Evolutionary conservation across 35 echinoderm and acorn worm genomes (phyloP).

Genomic region (Eucidaris tribuloides): DNA sequence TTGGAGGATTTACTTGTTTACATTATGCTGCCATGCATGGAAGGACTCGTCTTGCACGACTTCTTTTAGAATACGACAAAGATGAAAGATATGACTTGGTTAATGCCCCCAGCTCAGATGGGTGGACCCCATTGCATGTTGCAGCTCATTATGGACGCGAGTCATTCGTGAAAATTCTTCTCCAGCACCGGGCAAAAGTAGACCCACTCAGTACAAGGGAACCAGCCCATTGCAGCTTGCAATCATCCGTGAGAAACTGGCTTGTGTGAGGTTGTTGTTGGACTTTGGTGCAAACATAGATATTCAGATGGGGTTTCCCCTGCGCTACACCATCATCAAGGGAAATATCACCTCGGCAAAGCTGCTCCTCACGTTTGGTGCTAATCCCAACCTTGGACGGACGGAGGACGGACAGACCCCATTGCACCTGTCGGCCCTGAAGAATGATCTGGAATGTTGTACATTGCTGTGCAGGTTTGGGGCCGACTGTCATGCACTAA

Average conservation of each 20-base stretch:
- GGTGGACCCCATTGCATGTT: conserved; percentile 67
- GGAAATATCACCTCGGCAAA: conserved; percentile 15
- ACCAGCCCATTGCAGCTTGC: conserved; percentile 73
- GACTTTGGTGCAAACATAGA: conserved; percentile 49
- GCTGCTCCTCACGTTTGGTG: conserved; percentile 46
- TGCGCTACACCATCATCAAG: conserved; percentile 69
- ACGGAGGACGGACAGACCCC: conserved; percentile 68
- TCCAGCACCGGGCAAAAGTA: conserved; percentile 34
- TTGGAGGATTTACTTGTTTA: conserved; percentile 73
- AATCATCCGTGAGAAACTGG: conserved; percentile 54
- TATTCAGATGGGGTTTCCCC: conserved; percentile 56
- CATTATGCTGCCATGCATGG: conserved; percentile 86
- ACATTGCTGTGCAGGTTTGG: conserved; percentile 57
- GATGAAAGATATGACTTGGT: conserved; percentile 37
- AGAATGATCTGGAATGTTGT: conserved; percentile 49
- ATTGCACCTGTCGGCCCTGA: conserved; percentile 54
- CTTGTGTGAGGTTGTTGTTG: conserved; percentile 59
- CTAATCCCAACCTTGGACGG: conserved; percentile 50
- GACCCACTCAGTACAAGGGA: conserved; percentile 53
- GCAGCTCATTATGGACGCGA: conserved; percentile 75
- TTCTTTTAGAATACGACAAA: conserved; percentile 62
- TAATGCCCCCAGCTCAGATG: conserved; percentile 51
- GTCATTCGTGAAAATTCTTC: conserved; percentile 54
- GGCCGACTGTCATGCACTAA: conserved; percentile 33
- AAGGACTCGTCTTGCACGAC: conserved; percentile 64